A percentile compares a stretch with the other conserved stretches of the same genome.
Conservation (phyloP, 1,140 invertebrate species). For the Pogonus chalceus region DNA sequence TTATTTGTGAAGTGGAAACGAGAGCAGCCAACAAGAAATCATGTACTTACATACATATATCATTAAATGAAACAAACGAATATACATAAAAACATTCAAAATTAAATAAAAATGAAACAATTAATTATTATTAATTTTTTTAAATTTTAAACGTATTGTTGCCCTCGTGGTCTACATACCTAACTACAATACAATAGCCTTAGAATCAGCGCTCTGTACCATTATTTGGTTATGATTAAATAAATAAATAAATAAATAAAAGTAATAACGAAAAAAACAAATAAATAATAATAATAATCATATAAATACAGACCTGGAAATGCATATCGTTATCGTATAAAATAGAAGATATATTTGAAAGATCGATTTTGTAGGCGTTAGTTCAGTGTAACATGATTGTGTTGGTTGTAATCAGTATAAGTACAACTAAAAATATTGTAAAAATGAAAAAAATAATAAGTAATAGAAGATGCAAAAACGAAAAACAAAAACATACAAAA, state of each 20-base stretch:
- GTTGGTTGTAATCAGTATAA: conserved; percentile 30
- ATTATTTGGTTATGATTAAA: conserved; percentile 6
- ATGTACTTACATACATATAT: too few species aligned
- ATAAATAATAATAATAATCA: conserved; percentile 16
- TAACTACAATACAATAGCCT: conserved; percentile 7
- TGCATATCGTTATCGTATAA: conserved; percentile 31
- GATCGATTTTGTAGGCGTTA: conserved; percentile 28
- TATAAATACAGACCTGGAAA: conserved; percentile 29
- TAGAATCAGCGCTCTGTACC: conserved; percentile 1
- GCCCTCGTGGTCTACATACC: background rate
- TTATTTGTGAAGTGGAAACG: background rate
- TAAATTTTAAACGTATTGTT: too few species aligned
- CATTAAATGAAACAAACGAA: too few species aligned
- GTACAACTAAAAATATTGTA: conserved; percentile 24
- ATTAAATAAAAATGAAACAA: too few species aligned
- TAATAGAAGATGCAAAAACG: background rate
- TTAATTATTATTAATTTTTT: too few species aligned
- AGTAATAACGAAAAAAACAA: conserved; percentile 10
- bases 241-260: conserved; percentile 10
- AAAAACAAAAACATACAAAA: too few species aligned
- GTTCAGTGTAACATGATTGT: conserved; percentile 32
- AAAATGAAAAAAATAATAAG: background rate
- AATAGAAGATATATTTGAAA: conserved; percentile 12
- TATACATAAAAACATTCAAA: too few species aligned
- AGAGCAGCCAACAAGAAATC: background rate